Evolutionary conservation across 2,113 vertebrate species (phyloP), one percentile per base, ranked within the genome.

Genomic region (Nesoenas mayeri): DNA sequence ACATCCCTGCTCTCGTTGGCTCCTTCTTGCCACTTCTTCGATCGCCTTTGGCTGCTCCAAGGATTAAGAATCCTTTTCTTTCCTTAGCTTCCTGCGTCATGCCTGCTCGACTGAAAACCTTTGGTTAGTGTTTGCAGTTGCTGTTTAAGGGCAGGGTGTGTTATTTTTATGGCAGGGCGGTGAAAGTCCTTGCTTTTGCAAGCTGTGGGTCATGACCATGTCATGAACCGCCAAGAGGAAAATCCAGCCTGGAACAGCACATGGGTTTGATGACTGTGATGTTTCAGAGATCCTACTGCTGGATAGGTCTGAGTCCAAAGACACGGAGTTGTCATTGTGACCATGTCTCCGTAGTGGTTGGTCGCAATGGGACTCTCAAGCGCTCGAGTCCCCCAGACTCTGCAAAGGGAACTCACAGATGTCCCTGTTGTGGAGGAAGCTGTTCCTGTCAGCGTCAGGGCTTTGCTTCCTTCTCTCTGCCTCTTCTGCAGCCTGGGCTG

Each of bases 11-110:
- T 48, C 97, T 99, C 58, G 95, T 99, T 7, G 95, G 98, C 56
- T 98, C 97, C 84, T 98, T 99, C 36, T 97, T 99, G 75, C 99
- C 99, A 9, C 98, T 99, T 85, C 94, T 99, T 36, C 98, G 98
- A 24, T 99, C 99, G 15, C 99, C 99, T 14, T 95, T 99, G 95
- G 99, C 99, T 29, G 99, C 99, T 94, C 99, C 99, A 17, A 98
- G 98, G 65, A 88, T 99, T 94, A 98, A 98, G 92, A 96, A 95
- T 50, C 96, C 98, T 77, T 99, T 99, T 93, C 97, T 99, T 94
- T 98, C 99, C 82, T 98, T 99, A 26, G 98, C 98, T 70, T 97
- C 97, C 20, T 98, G 98, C 91, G 98, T 99, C 88, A 98, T 99
- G 98, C 98, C 99, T 75, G 96, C 97, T 72, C 97, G 98, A 80